A percentile compares a stretch with the other conserved stretches of the same genome.
These are phyloP conservation scores for Philopotamus ludificatus DNA, from an alignment of 1,140 invertebrate genomes.

Conservation along the genomic window DNA sequence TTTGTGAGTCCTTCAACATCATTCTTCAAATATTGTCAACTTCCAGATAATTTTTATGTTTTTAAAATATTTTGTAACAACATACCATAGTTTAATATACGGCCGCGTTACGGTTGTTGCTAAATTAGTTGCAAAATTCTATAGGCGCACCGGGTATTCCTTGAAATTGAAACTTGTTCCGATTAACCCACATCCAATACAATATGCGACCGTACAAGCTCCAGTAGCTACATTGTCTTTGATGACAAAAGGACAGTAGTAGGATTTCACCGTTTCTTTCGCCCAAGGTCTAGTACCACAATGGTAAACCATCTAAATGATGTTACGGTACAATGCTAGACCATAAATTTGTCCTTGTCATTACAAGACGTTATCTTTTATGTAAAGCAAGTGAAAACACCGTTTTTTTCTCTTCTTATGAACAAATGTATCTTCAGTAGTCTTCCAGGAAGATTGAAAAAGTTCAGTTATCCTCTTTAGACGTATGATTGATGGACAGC, in stretches of 20 bases:
- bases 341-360: background rate
- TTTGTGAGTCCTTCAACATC: no score
- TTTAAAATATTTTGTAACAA: background rate
- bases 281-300: constrained; percentile 11
- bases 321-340: background rate
- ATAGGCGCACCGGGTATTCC: background rate
- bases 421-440: background rate
- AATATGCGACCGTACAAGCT: no score
- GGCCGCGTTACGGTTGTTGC: background rate
- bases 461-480: constrained; percentile 16
- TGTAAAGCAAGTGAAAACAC: constrained; percentile 22
- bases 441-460: constrained; percentile 8
- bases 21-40: no score
- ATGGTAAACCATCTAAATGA: constrained; percentile 3
- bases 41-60: no score
- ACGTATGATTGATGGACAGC: constrained; percentile 18
- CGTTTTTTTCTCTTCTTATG: constrained; percentile 8
- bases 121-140: background rate
- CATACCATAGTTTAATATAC: background rate
- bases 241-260: background rate
- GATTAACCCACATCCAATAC: constrained; percentile 20
- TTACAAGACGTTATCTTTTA: background rate
- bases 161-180: constrained; percentile 20
- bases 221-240: constrained; percentile 7
- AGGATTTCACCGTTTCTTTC: constrained; percentile 11